These are phyloP conservation scores for Apantesis nais DNA, from an alignment of 2,888 invertebrate species.

Conservation along the genomic window DNA sequence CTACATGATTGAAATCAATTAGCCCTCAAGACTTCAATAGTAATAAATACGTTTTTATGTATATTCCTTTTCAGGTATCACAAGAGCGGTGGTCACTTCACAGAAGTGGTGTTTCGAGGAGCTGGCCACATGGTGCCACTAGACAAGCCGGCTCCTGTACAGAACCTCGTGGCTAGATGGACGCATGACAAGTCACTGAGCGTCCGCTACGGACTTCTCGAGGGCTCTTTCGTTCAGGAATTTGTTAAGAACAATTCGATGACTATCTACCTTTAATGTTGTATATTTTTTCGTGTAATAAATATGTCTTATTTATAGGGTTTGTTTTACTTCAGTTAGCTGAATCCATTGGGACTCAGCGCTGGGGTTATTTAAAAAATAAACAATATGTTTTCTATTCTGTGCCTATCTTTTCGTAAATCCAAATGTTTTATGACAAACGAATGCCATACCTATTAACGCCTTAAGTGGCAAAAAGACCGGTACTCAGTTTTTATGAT, in stretches of 20 bases:
- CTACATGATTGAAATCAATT: neutral
- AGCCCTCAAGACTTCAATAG: neutral
- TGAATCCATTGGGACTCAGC: neutral
- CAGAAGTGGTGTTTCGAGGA: slow-evolving; percentile 85
- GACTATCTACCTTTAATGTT: slow-evolving; percentile 35
- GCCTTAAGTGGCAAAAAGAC: neutral
- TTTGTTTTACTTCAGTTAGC: neutral
- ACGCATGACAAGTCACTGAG: slow-evolving; percentile 61
- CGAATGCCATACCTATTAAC: neutral
- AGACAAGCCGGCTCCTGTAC: slow-evolving; percentile 84
- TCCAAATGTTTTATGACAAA: neutral
- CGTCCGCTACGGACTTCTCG: slow-evolving; percentile 25
- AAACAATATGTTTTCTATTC: neutral
- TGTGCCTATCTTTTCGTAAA: neutral
- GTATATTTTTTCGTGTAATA: slow-evolving; percentile 3
- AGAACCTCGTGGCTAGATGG: slow-evolving; percentile 85
- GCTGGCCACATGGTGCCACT: slow-evolving; percentile 88
- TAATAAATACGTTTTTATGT: neutral
- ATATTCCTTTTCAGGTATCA: slow-evolving; percentile 73
- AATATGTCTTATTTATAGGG: neutral
- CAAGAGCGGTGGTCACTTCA: slow-evolving; percentile 82
- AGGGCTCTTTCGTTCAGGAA: slow-evolving; percentile 38
- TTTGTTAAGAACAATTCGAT: slow-evolving; percentile 47
- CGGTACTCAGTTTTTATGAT: neutral
- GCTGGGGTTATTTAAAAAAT: neutral